Percentiles rank a stretch among this genome's conserved stretches.
These are phyloP conservation scores for Pristionchus maxplancki DNA, from an alignment of 2,888 invertebrate genomes.

Conservation along the genomic window DNA sequence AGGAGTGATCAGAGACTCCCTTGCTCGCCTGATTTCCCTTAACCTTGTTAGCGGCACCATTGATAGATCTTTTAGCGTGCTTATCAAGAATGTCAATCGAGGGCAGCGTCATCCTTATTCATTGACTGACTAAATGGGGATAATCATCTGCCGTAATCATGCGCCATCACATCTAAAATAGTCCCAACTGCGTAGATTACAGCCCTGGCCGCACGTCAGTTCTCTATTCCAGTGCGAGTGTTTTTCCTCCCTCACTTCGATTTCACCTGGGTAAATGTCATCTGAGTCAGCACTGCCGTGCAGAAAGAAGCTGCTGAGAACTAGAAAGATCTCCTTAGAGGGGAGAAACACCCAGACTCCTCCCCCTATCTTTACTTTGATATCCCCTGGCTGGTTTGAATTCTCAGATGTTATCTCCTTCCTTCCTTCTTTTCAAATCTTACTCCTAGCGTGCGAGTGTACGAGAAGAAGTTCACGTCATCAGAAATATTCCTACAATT, in stretches of 20 bases:
- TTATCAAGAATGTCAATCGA: too few relatives aligned
- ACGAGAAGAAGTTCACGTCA: background rate
- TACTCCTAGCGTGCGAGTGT: background rate
- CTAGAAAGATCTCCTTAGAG: background rate
- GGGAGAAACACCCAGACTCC: slow-evolving; percentile 1
- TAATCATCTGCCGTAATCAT: too few relatives aligned
- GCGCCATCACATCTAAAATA: background rate
- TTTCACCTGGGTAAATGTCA: slow-evolving; percentile 13
- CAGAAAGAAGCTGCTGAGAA: background rate
- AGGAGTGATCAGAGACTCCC: too few relatives aligned
- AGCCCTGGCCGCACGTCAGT: background rate
- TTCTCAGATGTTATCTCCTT: background rate
- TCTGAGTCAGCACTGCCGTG: slow-evolving; percentile 7
- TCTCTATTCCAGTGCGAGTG: background rate
- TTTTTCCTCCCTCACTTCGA: background rate
- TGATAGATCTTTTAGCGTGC: background rate
- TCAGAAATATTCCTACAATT: background rate
- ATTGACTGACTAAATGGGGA: too few relatives aligned
- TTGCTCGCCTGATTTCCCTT: background rate
- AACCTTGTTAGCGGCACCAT: background rate
- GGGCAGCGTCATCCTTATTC: too few relatives aligned
- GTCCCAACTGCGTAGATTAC: background rate
- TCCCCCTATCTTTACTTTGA: slow-evolving; percentile 42
- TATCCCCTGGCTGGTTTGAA: background rate
- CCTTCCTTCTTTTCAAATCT: background rate